Evolutionary conservation across 2,113 vertebrate genomes (phyloP), one percentile per base, ranked within the genome.

Genomic region (Synodontis membranacea): DNA sequence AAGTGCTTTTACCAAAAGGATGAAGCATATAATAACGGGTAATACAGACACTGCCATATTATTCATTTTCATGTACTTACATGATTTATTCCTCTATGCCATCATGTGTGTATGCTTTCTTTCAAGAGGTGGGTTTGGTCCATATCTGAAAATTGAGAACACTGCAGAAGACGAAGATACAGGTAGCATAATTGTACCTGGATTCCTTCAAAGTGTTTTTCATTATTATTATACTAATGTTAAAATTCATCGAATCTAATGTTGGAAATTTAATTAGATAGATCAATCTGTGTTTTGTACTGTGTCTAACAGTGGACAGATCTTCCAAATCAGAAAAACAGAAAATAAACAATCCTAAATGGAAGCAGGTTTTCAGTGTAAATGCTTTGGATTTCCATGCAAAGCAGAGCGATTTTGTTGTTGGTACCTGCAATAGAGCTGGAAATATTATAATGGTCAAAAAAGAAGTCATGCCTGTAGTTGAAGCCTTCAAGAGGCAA

Each of bases 1-100:
- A 74, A 78, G 23, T 89, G 88, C 58, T 89, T 82, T 74, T 89
- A 89, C 58, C 76, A 48, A 56, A 80, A 87, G 68, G 83, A 89
- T 82, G 48, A 83, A 58, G 17, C 15, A 15, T 87, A 70, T 78
- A 15, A 37, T 42, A 48, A 54, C 64, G 25, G 34, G 88, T 88
- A 84, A 39, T 58, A n/a, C n/a, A 54, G 1, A 34, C 17, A 10
- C 52, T 52, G 34, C 37, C 2, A 42, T 42, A n/a, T 5, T n/a
- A 21, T 42, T 56, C 2, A 31, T 75, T 52, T 52, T 5, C 44
- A 34, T 62, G 25, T 82, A 48, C 52, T n/a, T 82, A 11, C 28
- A 64, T 48, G 2, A 66, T 9, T 25, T 64, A 60, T 82, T 56
- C 9, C 28, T 17, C 4, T 83, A 39, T 78, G 21, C 6, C 11